phyloP scores from a whole-genome alignment of 2,888 invertebrate species.

The Cheilosia soror region DNA sequence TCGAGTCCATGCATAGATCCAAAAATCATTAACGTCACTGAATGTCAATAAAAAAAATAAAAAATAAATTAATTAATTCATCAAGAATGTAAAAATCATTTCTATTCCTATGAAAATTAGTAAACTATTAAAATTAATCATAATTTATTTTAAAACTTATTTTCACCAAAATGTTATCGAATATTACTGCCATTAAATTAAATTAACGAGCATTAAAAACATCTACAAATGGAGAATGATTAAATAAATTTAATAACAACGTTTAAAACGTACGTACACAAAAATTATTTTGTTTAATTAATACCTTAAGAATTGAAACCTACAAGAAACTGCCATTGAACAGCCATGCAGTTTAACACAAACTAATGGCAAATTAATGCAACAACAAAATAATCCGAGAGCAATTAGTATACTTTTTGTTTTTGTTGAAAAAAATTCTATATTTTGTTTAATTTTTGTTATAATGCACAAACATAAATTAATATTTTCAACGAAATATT shows the following conservation, averaged over 20 bases:
- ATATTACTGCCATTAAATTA: slow-evolving; percentile 76
- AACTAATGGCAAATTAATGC: slow-evolving; percentile 20
- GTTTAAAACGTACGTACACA: slow-evolving; percentile 46
- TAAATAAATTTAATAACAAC: slow-evolving; percentile 26
- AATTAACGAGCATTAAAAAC: slow-evolving; percentile 66
- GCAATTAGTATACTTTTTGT: slow-evolving; percentile 45
- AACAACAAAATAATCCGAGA: slow-evolving; percentile 44
- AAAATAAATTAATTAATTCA: background rate
- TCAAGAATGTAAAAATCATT: slow-evolving; percentile 8
- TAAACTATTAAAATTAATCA: slow-evolving; percentile 34
- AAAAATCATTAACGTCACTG: background rate
- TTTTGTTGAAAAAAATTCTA: slow-evolving; percentile 8
- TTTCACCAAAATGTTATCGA: slow-evolving; percentile 66
- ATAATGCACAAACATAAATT: slow-evolving; percentile 43
- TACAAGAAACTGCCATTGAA: slow-evolving; percentile 71
- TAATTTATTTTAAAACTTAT: slow-evolving; percentile 37
- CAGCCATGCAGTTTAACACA: slow-evolving; percentile 45
- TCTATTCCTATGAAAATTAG: slow-evolving; percentile 25
- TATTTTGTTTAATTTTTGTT: slow-evolving; percentile 11
- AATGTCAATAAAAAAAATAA: slow-evolving; percentile 3
- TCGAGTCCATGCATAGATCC: background rate
- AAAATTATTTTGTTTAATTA: slow-evolving; percentile 43
- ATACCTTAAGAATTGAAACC: slow-evolving; percentile 57
- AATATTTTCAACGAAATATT: slow-evolving; percentile 67
- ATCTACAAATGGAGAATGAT: slow-evolving; percentile 47